Evolutionary conservation across 1,140 invertebrate species (phyloP).

Genomic region (Plutomurus gul): DNA sequence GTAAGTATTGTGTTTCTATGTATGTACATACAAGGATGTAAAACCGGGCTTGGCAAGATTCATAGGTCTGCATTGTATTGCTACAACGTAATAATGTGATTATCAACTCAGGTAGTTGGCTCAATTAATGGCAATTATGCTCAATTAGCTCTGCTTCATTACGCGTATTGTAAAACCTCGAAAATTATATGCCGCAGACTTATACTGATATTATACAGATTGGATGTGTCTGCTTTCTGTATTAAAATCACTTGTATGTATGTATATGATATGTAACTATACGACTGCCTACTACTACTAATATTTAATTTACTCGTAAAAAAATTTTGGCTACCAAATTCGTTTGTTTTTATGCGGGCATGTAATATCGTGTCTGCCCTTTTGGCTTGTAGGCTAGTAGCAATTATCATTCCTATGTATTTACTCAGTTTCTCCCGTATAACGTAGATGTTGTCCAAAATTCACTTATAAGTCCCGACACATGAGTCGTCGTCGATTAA

Average conservation of each 20-base stretch:
- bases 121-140: conserved; percentile 25
- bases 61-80: background rate
- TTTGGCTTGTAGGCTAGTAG: too few species aligned
- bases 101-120: conserved; percentile 25
- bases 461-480: background rate
- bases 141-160: conserved; percentile 25
- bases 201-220: too few species aligned
- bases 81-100: conserved; percentile 14
- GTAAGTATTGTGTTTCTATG: background rate
- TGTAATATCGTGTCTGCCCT: too few species aligned
- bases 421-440: background rate
- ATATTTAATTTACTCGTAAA: too few species aligned
- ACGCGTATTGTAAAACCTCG: conserved; percentile 4
- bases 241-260: too few species aligned
- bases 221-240: background rate
- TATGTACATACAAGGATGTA: background rate
- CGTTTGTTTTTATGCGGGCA: too few species aligned
- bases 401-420: background rate
- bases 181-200: background rate
- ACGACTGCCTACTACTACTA: too few species aligned
- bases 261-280: too few species aligned
- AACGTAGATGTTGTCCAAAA: background rate
- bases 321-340: too few species aligned
- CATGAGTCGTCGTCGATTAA: background rate
- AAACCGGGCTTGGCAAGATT: background rate